These are phyloP conservation scores for Eilema sororculum DNA, from an alignment of 2,888 invertebrate genomes.

Conservation along the genomic window DNA sequence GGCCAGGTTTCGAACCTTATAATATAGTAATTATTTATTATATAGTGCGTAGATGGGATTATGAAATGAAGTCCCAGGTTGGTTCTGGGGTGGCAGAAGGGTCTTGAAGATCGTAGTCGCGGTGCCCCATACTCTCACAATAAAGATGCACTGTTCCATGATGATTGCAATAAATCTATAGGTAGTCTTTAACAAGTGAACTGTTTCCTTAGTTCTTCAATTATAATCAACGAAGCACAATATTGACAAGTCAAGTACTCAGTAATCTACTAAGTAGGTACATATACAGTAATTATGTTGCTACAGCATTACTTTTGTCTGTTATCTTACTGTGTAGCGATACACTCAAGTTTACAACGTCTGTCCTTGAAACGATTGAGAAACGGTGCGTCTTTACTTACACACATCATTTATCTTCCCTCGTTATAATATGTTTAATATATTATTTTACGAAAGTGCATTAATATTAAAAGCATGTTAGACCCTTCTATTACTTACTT, in stretches of 20 bases:
- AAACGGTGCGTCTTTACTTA: neutral
- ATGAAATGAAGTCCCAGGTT: no score
- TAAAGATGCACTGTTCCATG: no score
- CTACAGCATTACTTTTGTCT: neutral
- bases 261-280: neutral
- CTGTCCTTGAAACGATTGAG: neutral
- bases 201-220: neutral
- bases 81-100: no score
- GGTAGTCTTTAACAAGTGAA: neutral
- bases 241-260: neutral
- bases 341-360: neutral
- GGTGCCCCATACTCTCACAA: no score
- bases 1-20: no score
- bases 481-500: no score
- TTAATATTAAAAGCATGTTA: neutral
- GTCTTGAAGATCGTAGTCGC: no score
- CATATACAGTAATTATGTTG: neutral
- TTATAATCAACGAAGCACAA: neutral
- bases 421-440: no score
- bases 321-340: neutral
- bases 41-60: no score
- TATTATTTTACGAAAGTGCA: neutral
- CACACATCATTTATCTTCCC: neutral
- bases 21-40: no score
- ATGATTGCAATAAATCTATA: neutral